A percentile compares a stretch with the other conserved stretches of the same genome.
These are phyloP conservation scores for Arctocebus calabarensis DNA, from an alignment of 2,797 vertebrate species.

Conservation along the genomic window DNA sequence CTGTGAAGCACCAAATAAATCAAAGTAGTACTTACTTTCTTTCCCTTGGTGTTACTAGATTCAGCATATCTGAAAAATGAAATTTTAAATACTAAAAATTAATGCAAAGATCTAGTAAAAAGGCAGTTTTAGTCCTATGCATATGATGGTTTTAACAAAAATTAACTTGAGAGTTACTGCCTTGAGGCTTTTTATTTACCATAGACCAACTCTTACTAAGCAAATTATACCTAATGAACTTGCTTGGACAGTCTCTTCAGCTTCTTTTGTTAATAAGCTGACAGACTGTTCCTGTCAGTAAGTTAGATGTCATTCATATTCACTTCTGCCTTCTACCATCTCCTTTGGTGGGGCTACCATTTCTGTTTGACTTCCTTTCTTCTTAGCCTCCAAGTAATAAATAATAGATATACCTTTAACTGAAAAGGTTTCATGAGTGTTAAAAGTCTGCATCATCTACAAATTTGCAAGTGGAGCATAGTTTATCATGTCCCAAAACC, in stretches of 20 bases:
- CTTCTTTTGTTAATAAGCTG: conserved; percentile 48
- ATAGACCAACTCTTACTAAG: conserved; percentile 48
- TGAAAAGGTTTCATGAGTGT: neutral
- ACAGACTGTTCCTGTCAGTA: conserved; percentile 51
- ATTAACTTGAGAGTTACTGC: neutral
- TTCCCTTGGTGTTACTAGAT: neutral
- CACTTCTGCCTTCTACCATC: neutral
- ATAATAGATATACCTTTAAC: neutral
- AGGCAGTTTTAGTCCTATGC: neutral
- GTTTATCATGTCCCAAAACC: neutral
- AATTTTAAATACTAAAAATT: conserved; percentile 20
- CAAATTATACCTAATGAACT: conserved; percentile 61
- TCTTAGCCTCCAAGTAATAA: conserved; percentile 12
- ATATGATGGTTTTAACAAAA: conserved; percentile 54
- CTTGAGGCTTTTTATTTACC: conserved; percentile 61
- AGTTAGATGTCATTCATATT: neutral
- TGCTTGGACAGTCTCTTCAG: neutral
- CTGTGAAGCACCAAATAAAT: neutral
- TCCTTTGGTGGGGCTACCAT: neutral
- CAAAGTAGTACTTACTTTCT: conserved; percentile 8
- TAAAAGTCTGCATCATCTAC: neutral
- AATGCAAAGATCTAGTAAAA: neutral
- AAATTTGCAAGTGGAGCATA: conserved; percentile 43
- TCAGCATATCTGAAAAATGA: conserved; percentile 4
- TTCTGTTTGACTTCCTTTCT: conserved; percentile 23